Evolutionary conservation across 1,140 invertebrate species (phyloP).

Genomic region (Adoxophyes honmai): DNA sequence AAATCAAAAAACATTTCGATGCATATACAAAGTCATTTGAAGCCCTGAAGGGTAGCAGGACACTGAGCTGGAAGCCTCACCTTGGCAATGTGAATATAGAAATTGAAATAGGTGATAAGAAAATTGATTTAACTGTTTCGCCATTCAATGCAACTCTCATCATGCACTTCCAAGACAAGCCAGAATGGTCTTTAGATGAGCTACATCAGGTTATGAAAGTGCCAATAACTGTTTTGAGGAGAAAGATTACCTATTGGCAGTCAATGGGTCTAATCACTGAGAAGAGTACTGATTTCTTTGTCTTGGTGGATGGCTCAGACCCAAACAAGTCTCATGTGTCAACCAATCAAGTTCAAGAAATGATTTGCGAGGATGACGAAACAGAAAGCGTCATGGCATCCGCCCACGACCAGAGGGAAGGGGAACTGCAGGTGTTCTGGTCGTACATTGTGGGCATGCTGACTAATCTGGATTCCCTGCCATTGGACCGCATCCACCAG

Average conservation of each 20-base stretch:
- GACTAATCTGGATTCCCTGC: constrained; percentile 95
- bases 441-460: constrained; percentile 98
- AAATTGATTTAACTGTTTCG: constrained; percentile 90
- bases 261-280: constrained; percentile 90
- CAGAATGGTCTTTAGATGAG: constrained; percentile 90
- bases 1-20: constrained; percentile 89
- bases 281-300: constrained; percentile 84
- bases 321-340: constrained; percentile 57
- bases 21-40: constrained; percentile 95
- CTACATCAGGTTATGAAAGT: constrained; percentile 90
- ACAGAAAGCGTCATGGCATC: constrained; percentile 95
- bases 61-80: constrained; percentile 95
- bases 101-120: constrained; percentile 91
- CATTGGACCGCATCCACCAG: constrained; percentile 95
- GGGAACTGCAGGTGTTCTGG: constrained; percentile 97
- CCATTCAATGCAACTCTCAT: constrained; percentile 97
- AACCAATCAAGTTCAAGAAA: constrained; percentile 77
- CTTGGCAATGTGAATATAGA: constrained; percentile 94
- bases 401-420: constrained; percentile 93
- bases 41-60: constrained; percentile 95
- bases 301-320: constrained; percentile 84
- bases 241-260: constrained; percentile 95
- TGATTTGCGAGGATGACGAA: constrained; percentile 93
- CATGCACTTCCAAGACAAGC: constrained; percentile 94
- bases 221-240: constrained; percentile 87